Evolutionary conservation across 1,140 invertebrate genomes (phyloP).

Genomic region (Hylyphantes graminicola): DNA sequence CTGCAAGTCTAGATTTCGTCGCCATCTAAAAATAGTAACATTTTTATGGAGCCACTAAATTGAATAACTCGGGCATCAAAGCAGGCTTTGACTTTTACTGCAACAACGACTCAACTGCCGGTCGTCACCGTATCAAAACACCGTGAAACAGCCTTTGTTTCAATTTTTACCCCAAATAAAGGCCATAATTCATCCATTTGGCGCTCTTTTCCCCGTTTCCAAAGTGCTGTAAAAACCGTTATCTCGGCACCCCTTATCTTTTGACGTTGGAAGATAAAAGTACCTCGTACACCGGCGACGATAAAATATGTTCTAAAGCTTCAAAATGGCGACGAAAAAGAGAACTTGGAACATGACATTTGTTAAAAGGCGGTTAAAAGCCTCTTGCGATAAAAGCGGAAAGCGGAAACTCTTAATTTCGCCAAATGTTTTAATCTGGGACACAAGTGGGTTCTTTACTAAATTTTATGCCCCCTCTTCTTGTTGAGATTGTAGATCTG

Average conservation of each 20-base stretch:
- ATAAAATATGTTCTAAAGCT: conserved; percentile 31
- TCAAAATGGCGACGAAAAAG: conserved; percentile 40
- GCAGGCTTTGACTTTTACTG: no score
- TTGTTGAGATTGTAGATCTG: no score
- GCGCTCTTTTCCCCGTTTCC: background rate
- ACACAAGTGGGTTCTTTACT: no score
- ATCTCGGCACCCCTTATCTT: conserved; percentile 29
- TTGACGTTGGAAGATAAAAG: conserved; percentile 23
- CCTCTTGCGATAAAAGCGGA: background rate
- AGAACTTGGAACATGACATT: conserved; percentile 11
- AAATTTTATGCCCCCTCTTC: no score
- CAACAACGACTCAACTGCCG: no score
- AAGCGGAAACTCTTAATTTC: conserved; percentile 17
- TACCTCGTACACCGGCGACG: background rate
- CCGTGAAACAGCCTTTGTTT: background rate
- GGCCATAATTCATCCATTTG: background rate
- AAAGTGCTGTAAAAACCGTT: no score
- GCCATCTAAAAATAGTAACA: no score
- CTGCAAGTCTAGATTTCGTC: no score
- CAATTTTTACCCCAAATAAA: background rate
- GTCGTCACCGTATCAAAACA: background rate
- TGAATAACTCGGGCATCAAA: no score
- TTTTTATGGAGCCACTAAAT: no score
- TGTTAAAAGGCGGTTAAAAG: background rate
- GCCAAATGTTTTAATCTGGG: background rate